A percentile compares a stretch with the other conserved stretches of the same genome.
Evolutionary conservation across 2,888 invertebrate genomes (phyloP).

Genomic region (Idaea aversata): DNA sequence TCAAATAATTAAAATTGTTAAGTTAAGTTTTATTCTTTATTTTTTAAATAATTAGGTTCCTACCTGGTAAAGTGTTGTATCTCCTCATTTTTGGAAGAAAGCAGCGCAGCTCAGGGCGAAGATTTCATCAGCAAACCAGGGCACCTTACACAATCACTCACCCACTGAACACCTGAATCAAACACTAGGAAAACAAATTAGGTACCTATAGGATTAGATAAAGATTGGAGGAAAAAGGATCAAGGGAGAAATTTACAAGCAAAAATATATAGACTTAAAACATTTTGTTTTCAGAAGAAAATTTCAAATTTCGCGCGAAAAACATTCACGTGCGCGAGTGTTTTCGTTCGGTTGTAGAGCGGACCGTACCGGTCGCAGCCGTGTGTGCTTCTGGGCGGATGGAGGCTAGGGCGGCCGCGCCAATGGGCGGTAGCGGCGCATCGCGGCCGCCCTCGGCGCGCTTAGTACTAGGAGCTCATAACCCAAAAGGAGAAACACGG

Average conservation of each 20-base stretch:
- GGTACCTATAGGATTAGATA: slow-evolving; percentile 30
- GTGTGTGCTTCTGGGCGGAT: slow-evolving; percentile 72
- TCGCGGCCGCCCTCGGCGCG: slow-evolving; percentile 77
- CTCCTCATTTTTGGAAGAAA: slow-evolving; percentile 54
- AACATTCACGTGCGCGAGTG: slow-evolving; percentile 55
- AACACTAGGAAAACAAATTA: slow-evolving; percentile 44
- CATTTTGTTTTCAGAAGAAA: slow-evolving; percentile 31
- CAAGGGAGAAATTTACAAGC: slow-evolving; percentile 22
- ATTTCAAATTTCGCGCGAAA: slow-evolving; percentile 52
- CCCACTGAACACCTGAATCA: slow-evolving; percentile 57
- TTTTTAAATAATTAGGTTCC: slow-evolving; percentile 10
- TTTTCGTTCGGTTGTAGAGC: slow-evolving; percentile 51
- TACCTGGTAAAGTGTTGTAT: slow-evolving; percentile 69
- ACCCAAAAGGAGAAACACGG: slow-evolving; percentile 43
- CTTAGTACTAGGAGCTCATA: slow-evolving; percentile 73
- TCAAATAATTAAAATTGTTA: background rate
- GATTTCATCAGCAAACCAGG: slow-evolving; percentile 58
- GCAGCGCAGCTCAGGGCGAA: slow-evolving; percentile 44
- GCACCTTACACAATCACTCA: slow-evolving; percentile 60
- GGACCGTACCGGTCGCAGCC: slow-evolving; percentile 69
- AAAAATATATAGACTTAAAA: slow-evolving; percentile 29
- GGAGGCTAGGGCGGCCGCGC: slow-evolving; percentile 55
- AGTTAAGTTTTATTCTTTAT: background rate
- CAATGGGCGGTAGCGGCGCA: slow-evolving; percentile 74
- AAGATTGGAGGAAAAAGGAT: slow-evolving; percentile 20